Conservation (phyloP, 2,888 invertebrate species). For the Metacarcinus magister region DNA sequence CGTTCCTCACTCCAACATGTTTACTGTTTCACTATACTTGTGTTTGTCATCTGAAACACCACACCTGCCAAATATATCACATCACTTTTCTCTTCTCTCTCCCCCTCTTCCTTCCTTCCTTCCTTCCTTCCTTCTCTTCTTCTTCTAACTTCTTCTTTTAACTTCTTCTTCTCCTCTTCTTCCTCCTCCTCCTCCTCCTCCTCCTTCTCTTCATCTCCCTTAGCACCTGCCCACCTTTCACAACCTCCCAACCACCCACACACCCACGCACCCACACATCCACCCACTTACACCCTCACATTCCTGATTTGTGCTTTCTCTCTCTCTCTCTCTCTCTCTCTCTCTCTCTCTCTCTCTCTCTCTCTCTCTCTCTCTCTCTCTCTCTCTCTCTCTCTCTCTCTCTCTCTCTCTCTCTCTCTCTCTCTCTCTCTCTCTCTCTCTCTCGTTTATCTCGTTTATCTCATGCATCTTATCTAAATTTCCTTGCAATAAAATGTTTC, state of each 20-base stretch:
- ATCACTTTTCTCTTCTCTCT: background rate
- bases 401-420: background rate
- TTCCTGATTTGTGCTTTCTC: too few relatives aligned
- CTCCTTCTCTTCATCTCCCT: background rate
- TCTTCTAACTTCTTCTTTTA: too few relatives aligned
- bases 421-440: background rate
- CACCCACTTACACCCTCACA: too few relatives aligned
- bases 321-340: too few relatives aligned
- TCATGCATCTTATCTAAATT: constrained; percentile 15
- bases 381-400: constrained; percentile 26
- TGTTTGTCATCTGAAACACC: background rate
- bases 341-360: too few relatives aligned
- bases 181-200: constrained; percentile 11
- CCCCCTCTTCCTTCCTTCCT: too few relatives aligned
- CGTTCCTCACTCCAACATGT: background rate
- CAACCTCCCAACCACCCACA: background rate
- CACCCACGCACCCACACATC: too few relatives aligned
- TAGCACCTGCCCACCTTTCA: too few relatives aligned
- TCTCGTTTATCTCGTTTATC: background rate
- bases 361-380: too few relatives aligned
- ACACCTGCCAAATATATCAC: background rate
- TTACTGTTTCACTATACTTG: background rate
- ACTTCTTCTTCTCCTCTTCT: background rate
- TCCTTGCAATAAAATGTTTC: constrained; percentile 19
- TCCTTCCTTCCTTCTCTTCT: too few relatives aligned